Evolutionary conservation across 2,888 invertebrate species (phyloP), one percentile per base, ranked within the genome.

Genomic region (Willowsia nigromaculata): DNA sequence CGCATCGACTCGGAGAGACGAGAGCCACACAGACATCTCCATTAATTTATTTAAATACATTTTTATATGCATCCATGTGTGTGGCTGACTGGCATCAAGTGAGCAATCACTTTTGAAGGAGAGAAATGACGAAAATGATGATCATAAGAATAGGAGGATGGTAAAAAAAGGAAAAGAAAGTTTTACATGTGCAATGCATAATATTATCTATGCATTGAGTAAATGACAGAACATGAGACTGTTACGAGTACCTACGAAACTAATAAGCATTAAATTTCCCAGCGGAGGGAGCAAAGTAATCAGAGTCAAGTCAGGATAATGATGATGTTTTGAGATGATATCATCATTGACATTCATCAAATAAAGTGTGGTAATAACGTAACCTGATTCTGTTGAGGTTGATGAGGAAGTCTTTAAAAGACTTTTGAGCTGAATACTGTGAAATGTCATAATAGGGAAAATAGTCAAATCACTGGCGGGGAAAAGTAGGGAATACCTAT

Each of bases 1-100:
- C 15, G 22, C 65, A 68, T 18, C 68, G 18, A 37, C 68, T 30
- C 5, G n/a, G n/a, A n/a, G n/a, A n/a, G n/a, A n/a, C n/a, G n/a
- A n/a, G 40, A 43, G 71, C 71, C 71, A 71, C 74, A 47, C 47
- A 50, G 43, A 27, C 74, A 74, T 56, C 78, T 81, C 81, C 43
- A 62, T 82, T 82, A 40, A 43, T 59, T 76, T 74, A 76, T 85
- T 85, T 85, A 47, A 85, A 76, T 62, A 56, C 11, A 74, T 74
- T 74, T 85, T 85, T 43, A 62, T 85, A 25, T 43, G 59, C 40
- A 37, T 84, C 53, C 71, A 84, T 85, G 85, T 85, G 85, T 85
- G 85, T 85, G 85, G 85, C 62, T 71, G 37, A 33, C 68, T 68
- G 68, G 37, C 68, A 68, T 68, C 68, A 84, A 84, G 71, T 84